Evolutionary conservation across 2,888 invertebrate species (phyloP), one percentile per base, ranked within the genome.

Genomic region (Chloroclystis v-ata): DNA sequence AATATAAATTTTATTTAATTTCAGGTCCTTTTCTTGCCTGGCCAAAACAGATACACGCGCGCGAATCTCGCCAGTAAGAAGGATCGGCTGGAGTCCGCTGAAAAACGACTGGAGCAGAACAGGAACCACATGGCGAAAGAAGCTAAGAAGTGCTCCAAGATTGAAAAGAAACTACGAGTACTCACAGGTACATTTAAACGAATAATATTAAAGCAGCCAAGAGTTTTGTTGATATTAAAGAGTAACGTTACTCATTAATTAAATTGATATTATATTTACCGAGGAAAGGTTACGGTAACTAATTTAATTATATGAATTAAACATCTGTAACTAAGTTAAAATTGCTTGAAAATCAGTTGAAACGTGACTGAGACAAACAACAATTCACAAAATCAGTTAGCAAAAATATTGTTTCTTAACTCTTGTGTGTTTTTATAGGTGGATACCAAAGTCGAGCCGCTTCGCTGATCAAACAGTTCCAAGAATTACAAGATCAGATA

Each of bases 111-210:
- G 26, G 98, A 99, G 78, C 94, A 95, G 73, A 98, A 99, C 78
- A 91, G 98, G 56, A 92, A 91, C 49, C 98, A 98, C 79, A 99
- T 99, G 99, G 95, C 97, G 0, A 94, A 94, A 58, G 97, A 99
- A 80, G 98, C 99, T 0, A 99, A 98, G 80, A 92, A 94, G 47
- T 98, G 99, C 40, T 96, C 97, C 0, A 99, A 98, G 84, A 94
- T 98, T 90, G 99, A 99, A 79, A 99, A 98, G 80, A 99, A 98
- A 82, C 84, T 99, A 16, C 94, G 97, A 81, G 95, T 99, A 46
- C 89, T 99, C n/a, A 94, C 98, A 3, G 98, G 86, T 83, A 54
- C 45, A n/a, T 26, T 6, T 20, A 35, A 0, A 9, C 1, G 1
- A 8, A 14, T 5, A 14, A 9, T n/a, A 1, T 14, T 12, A 29